Base-by-base conservation (phyloP, 2,113 vertebrate genomes). In the Pseudorasbora parva region DNA sequence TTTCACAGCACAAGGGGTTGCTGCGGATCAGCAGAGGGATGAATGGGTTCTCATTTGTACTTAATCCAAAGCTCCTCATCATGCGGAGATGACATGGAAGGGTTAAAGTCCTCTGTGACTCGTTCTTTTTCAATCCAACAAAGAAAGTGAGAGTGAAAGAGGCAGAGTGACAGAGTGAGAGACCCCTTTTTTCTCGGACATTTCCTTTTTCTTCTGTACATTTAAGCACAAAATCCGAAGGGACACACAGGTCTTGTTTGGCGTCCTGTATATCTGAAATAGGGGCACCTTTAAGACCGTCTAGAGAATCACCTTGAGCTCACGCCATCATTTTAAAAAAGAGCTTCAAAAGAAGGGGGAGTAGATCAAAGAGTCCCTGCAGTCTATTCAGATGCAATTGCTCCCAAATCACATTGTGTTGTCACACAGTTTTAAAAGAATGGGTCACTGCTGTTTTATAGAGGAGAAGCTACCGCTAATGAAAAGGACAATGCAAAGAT, bases 401-500 rank as follows among this genome's bases (percentile, higher is more conserved):
- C 90, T 92, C 92, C 92, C 91, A 94, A 91, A 94, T 95, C 93
- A 93, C 94, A 94, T 93, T 92, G 88, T 93, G 93, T 90, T 92
- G 92, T 93, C 90, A 88, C 87, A 86, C 90, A 87, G 92, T 92
- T 93, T 94, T 86, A 91, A 91, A 93, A 95, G 92, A 95, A 93
- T 92, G 92, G 94, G 93, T 94, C 95, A 93, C 91, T 89, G 91
- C 91, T 88, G 91, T 91, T 94, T 92, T 91, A 93, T 94, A 95
- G 94, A 94, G 88, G 93, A 91, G 93, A 95, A 94, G 94, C 94
- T 94, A 92, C 92, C 90, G 83, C 93, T 94, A 94, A 95, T 95
- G 94, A 95, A 95, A 95, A 93, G 92, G 91, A 95, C 94, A 96
- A 95, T 94, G 89, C 76, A 86, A 93, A 96, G 93, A 95, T 95